Percentiles rank a stretch among this genome's conserved stretches.
Evolutionary conservation across 2,797 vertebrate species (phyloP).

Genomic region (Heliangelus exortis): DNA sequence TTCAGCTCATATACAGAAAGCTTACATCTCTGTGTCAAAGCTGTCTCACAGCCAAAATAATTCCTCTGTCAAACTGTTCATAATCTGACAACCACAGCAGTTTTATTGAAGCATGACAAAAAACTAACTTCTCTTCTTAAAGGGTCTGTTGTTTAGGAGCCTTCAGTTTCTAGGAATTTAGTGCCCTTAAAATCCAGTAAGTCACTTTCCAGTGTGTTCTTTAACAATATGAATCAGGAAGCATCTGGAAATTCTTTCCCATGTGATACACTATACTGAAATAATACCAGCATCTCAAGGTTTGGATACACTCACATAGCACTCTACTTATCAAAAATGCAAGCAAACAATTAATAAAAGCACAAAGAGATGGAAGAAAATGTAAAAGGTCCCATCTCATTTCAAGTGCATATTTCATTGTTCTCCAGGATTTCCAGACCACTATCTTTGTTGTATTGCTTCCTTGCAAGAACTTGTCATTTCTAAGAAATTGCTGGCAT

Average conservation of each 20-base stretch:
- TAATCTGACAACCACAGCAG: neutral
- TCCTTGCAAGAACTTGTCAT: neutral
- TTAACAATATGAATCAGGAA: neutral
- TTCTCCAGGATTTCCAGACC: neutral
- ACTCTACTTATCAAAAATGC: neutral
- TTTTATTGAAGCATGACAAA: neutral
- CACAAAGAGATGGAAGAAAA: neutral
- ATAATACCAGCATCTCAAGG: neutral
- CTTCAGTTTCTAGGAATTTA: neutral
- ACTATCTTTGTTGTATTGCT: neutral
- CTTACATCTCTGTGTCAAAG: neutral
- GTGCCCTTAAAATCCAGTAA: neutral
- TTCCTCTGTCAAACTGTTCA: neutral
- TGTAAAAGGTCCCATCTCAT: neutral
- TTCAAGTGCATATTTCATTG: neutral
- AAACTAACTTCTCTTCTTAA: neutral
- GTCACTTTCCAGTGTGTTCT: neutral
- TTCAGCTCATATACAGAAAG: neutral
- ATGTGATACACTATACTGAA: conserved; percentile 14
- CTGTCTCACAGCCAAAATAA: neutral
- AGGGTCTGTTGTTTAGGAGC: neutral
- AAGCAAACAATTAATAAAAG: neutral
- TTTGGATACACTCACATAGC: neutral
- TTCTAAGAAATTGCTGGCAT: neutral
- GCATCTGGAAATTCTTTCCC: neutral